phyloP scores from a whole-genome alignment of 1,140 invertebrate species.

The Zeugodacus cucurbitae region DNA sequence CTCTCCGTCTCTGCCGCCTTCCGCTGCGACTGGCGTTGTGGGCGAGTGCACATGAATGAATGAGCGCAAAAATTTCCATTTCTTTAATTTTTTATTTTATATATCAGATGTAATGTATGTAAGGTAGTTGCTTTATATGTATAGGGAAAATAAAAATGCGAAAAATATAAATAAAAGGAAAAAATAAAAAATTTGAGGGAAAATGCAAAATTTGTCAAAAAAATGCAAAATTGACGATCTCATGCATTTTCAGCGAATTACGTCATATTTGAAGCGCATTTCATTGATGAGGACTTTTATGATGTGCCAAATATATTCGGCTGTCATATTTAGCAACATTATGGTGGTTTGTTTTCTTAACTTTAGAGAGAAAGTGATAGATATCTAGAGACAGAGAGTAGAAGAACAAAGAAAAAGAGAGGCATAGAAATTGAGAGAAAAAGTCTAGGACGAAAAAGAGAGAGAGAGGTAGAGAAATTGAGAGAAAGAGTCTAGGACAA shows the following conservation, averaged over 20 bases:
- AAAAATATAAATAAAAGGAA: not conserved
- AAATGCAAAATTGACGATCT: not conserved
- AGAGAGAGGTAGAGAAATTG: no score
- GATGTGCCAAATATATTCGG: not conserved
- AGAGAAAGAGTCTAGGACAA: no score
- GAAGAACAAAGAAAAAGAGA: no score
- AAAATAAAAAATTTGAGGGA: not conserved
- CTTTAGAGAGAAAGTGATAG: no score
- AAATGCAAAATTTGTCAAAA: not conserved
- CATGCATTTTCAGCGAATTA: not conserved
- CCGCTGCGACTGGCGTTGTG: not conserved
- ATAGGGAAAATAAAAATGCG: not conserved
- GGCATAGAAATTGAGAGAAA: no score
- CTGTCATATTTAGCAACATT: not conserved
- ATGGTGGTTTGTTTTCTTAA: no score
- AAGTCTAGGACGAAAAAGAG: no score
- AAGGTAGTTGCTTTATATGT: not conserved
- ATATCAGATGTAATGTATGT: not conserved
- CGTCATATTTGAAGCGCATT: not conserved
- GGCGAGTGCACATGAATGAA: conserved; percentile 20
- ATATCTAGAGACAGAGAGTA: no score
- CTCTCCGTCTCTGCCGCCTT: not conserved
- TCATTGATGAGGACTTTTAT: not conserved
- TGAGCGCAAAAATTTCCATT: not conserved
- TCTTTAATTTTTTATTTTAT: not conserved